Evolutionary conservation across 1,140 invertebrate genomes (phyloP).

Genomic region (Lepidurus packardi): DNA sequence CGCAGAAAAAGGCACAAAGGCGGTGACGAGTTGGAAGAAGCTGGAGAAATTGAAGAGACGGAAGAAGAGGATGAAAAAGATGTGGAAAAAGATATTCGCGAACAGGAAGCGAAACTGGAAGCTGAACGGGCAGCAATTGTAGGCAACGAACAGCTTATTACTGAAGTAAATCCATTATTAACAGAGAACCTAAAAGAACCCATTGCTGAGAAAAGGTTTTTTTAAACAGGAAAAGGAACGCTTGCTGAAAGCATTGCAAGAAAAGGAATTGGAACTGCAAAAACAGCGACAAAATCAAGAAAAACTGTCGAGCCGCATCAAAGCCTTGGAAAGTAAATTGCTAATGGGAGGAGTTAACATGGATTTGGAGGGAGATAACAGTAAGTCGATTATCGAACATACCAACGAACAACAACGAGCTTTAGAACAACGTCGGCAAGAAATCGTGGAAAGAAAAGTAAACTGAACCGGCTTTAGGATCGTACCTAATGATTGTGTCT

Average conservation of each 20-base stretch:
- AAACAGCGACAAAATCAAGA: slow-evolving; percentile 53
- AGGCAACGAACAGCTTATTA: slow-evolving; percentile 44
- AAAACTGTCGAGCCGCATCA: slow-evolving; percentile 51
- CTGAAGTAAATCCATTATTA: slow-evolving; percentile 27
- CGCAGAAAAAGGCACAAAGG: slow-evolving; percentile 34
- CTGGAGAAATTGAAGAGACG: slow-evolving; percentile 43
- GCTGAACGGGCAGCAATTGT: slow-evolving; percentile 51
- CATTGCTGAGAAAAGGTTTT: background rate
- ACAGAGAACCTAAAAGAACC: background rate
- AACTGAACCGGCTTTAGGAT: slow-evolving; percentile 31
- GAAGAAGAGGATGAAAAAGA: slow-evolving; percentile 44
- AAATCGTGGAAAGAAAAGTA: slow-evolving; percentile 79
- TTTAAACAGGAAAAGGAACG: slow-evolving; percentile 55
- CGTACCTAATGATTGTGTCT: slow-evolving; percentile 33
- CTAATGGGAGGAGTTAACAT: slow-evolving; percentile 58
- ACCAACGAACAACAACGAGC: slow-evolving; percentile 81
- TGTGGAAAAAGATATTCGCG: slow-evolving; percentile 44
- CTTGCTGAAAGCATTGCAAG: slow-evolving; percentile 54
- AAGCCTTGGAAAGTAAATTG: slow-evolving; percentile 77
- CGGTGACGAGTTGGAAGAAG: slow-evolving; percentile 38
- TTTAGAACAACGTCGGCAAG: slow-evolving; percentile 67
- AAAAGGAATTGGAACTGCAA: slow-evolving; percentile 52
- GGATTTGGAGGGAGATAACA: slow-evolving; percentile 57
- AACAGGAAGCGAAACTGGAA: slow-evolving; percentile 44
- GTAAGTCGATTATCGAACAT: slow-evolving; percentile 63